Base-by-base conservation (phyloP, 2,888 invertebrate genomes). In the Tanytarsus gracilentus region DNA sequence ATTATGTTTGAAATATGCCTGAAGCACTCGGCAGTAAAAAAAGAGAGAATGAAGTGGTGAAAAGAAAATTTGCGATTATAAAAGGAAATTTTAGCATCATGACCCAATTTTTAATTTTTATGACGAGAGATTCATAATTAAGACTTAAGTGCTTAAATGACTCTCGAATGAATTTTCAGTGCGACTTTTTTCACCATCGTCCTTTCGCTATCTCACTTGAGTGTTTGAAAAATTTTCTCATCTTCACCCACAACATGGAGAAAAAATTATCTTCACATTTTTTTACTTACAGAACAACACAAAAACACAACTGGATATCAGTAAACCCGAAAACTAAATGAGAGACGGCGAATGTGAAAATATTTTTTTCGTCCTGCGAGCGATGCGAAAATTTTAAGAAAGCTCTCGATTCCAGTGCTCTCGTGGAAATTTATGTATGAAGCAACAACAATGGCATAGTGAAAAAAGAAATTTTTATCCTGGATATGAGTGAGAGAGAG, bases 321-420 rank as follows among this genome's bases (percentile, higher is more conserved):
- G 70, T 72, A 72, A 74, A 73, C 72, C 72, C 73, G 72, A 73
- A 72, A 74, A 74, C 73, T 73, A 74, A 74, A 74, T 74, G 74
- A 61, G 52, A 40, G 5, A 25, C 16, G 11, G 6, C 23, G 5
- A 18, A 55, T 55, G 39, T 55, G 55, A 55, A 55, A 55, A 40
- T 55, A 55, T 55, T 55, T 36, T 30, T n/a, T n/a, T 55, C 55
- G 44, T 44, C 44, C 44, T 44, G 44, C 44, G 23, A 44, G 23
- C 18, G 23, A 44, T 5, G 33, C 9, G 33, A 33, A 33, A 4
- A 33, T 33, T 33, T 33, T 33, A 5, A 11, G 33, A 11, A n/a
- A 11, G n/a, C 33, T n/a, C n/a, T n/a, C n/a, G n/a, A n/a, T n/a
- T n/a, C n/a, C n/a, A n/a, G n/a, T n/a, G n/a, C n/a, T n/a, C n/a